Base-by-base conservation (phyloP, 1,140 invertebrate species). In the Drosophila serrata region DNA sequence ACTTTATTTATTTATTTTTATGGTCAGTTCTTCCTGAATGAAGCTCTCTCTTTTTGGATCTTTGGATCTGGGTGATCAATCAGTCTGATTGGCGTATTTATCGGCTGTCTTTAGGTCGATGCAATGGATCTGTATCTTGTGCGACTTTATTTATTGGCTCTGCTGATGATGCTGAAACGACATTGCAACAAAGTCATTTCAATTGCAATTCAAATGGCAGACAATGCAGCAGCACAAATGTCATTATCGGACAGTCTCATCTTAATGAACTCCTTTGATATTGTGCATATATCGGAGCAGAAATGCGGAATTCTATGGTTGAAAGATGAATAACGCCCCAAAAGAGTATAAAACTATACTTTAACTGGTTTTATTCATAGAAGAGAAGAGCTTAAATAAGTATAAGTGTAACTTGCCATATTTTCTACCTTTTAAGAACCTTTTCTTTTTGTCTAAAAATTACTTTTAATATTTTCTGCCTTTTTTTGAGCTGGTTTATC, bases 171-270 rank as follows among this genome's bases (percentile, higher is more conserved):
- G 39, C 9, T 19, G 53, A 35, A 68, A 74, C 80, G 82, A 88
- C 82, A 87, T 87, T 87, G 84, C 84, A 88, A 78, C 84, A 88
- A 90, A 88, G 84, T 88, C 84, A 88, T 90, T 88, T 88, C 73
- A 88, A 88, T 87, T 82, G 70, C 69, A 73, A 81, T 82, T 88
- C 84, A 87, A 86, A 82, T 79, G 75, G 45, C 48, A 65, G 56
- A 43, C 56, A 56, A 55, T 55, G 58, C 57, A 82, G 58, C 43
- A 48, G 35, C 61, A 58, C 49, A 78, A 82, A 79, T 74, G 79
- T 74, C 79, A 86, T 81, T 85, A 85, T 85, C 81, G 60, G 73
- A 43, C 39, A 46, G 67, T 45, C 57, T 35, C 68, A 82, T 82
- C 79, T 82, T 24, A 68, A 60, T 82, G 73, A 61, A 69, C 24